Evolutionary conservation across 1,140 invertebrate genomes (phyloP), one percentile per base, ranked within the genome.

Genomic region (Mesaphorura yosii): DNA sequence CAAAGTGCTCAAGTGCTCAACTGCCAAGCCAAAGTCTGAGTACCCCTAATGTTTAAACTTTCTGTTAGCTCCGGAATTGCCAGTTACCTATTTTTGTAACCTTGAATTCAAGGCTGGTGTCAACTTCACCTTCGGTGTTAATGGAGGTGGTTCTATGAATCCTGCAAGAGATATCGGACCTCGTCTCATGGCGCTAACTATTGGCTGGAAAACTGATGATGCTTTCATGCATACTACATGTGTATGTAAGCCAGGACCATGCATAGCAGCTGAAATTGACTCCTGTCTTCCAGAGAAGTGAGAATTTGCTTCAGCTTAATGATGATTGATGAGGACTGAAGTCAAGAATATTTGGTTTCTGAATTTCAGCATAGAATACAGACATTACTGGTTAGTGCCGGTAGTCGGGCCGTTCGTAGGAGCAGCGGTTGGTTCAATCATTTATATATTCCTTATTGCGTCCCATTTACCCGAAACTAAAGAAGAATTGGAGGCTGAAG

Each of bases 151-250:
- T 23, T 20, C 47, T 25, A 29, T 59, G 20, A 59, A 59, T 39
- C 58, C 58, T 10, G 58, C 58, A 17, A 52, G 58, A 46, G 58
- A 59, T 40, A 20, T 59, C 3, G 31, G 38, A 2, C 53, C 58
- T 19, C 31, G 53, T 40, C 17, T 59, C 3, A 41, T 41, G 1
- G 53, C 54, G 3, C 14, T 52, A 17, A 49, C 49, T 25, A 10
- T 56, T 15, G 58, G 58, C 23, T 56, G 38, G 15, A 28, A 44
- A 27, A 15, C 6, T 1, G 27, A 53, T 29, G 1, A 17, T 5
- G 49, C 40, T 19, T 52, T 56, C n/a, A 31, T 28, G 2, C 3
- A 17, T 38, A 54, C 45, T 45, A 19, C 34, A 48, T 19, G 44
- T 25, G 15, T n/a, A 22, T n/a, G 22, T 31, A 2, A 5, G 23